These are phyloP conservation scores for Cyrtonyx montezumae DNA, from an alignment of 2,113 vertebrate species.

Conservation along the genomic window DNA sequence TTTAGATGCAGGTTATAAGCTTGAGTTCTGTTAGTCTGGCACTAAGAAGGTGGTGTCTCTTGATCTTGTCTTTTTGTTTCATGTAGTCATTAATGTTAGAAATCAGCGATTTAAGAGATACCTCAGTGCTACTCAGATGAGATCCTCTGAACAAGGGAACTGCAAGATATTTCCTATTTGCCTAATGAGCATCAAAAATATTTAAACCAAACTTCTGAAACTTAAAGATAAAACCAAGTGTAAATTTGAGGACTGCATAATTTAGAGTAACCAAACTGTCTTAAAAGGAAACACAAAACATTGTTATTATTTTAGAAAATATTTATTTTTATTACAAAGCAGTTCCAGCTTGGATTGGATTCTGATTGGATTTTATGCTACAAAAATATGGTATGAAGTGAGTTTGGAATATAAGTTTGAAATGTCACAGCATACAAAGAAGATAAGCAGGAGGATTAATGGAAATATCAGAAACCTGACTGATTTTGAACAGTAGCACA, in stretches of 20 bases:
- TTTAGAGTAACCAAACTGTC: background rate
- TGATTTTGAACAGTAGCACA: background rate
- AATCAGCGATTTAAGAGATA: background rate
- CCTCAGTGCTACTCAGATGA: background rate
- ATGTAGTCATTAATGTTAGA: background rate
- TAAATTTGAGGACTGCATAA: background rate
- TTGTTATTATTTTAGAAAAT: background rate
- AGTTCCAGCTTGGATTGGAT: background rate
- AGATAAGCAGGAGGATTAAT: slow-evolving; percentile 9
- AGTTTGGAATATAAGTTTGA: background rate
- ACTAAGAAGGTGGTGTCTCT: background rate
- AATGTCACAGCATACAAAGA: background rate
- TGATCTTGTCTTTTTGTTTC: background rate
- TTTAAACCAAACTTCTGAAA: background rate
- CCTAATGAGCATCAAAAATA: background rate
- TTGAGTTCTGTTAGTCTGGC: background rate
- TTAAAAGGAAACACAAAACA: background rate
- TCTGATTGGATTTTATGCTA: background rate
- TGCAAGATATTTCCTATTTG: background rate
- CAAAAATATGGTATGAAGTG: background rate
- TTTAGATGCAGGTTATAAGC: background rate
- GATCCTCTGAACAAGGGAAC: background rate
- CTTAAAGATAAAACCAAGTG: background rate
- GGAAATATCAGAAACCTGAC: background rate
- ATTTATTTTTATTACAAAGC: background rate